These are phyloP conservation scores for Crax fasciolata DNA, from an alignment of 2,797 vertebrate genomes.

Conservation along the genomic window DNA sequence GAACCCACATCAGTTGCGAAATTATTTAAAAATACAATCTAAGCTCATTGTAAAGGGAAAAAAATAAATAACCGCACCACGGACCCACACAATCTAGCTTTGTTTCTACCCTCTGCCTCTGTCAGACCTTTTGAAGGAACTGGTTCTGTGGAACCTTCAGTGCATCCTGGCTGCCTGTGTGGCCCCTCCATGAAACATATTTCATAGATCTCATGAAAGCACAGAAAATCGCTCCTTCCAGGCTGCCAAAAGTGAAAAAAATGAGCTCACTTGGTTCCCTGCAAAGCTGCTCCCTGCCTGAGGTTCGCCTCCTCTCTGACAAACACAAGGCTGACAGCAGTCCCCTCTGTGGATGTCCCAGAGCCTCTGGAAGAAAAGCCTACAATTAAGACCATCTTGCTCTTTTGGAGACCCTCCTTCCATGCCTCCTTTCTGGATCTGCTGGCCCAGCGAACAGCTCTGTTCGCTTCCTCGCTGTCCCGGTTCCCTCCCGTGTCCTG, in stretches of 20 bases:
- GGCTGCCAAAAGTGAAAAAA: not conserved
- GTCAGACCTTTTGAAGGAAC: not conserved
- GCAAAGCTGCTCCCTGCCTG: not conserved
- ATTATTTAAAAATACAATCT: not conserved
- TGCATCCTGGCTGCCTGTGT: not conserved
- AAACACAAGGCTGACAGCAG: not conserved
- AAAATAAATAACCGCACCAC: not conserved
- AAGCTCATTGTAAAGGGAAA: not conserved
- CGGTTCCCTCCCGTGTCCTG: not conserved
- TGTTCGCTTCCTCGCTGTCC: not conserved
- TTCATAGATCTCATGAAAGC: not conserved
- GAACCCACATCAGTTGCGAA: not conserved
- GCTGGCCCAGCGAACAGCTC: not conserved
- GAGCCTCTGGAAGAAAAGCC: not conserved
- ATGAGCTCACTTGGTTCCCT: not conserved
- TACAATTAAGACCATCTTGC: not conserved
- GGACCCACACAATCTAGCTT: not conserved
- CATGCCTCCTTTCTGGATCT: not conserved
- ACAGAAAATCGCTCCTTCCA: not conserved
- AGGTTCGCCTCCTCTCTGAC: not conserved
- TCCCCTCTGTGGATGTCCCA: not conserved
- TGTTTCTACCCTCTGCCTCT: not conserved
- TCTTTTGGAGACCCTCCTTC: not conserved
- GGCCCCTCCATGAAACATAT: not conserved
- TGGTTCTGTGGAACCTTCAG: not conserved